phyloP scores from a whole-genome alignment of 2,888 invertebrate genomes.

The Frankliniella fusca region DNA sequence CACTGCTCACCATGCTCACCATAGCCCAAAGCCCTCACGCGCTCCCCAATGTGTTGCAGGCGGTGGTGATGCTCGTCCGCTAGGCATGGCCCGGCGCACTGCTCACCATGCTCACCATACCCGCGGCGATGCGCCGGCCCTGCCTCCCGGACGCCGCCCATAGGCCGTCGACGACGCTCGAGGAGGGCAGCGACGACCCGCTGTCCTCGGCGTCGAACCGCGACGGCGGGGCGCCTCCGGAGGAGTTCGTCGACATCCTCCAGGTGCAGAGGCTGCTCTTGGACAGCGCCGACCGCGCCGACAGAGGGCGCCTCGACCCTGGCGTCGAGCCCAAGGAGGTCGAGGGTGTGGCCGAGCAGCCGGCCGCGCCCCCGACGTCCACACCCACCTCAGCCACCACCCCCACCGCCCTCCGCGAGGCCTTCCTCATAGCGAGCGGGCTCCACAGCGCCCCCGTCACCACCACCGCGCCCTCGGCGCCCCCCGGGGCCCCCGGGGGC shows the following conservation, averaged over 20 bases:
- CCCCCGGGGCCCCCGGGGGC: neutral
- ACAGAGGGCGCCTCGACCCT: neutral
- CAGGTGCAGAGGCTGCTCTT: slow-evolving; percentile 73
- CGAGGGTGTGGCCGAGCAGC: neutral
- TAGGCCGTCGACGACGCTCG: neutral
- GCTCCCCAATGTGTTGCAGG: neutral
- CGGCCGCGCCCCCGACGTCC: neutral
- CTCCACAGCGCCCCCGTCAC: slow-evolving; percentile 16
- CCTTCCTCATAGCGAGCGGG: slow-evolving; percentile 12
- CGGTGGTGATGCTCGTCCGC: neutral
- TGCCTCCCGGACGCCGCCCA: slow-evolving; percentile 20
- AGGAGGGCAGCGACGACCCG: neutral
- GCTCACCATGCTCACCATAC: slow-evolving; percentile 17
- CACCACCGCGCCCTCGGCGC: slow-evolving; percentile 18
- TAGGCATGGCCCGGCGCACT: slow-evolving; percentile 16
- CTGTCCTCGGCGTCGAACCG: slow-evolving; percentile 40
- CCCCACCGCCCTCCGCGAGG: slow-evolving; percentile 5
- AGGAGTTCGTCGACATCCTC: slow-evolving; percentile 78
- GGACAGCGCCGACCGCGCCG: slow-evolving; percentile 43
- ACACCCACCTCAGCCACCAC: neutral
- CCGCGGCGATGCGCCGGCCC: slow-evolving; percentile 15
- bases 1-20: too few relatives aligned
- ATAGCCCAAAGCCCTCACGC: too few relatives aligned
- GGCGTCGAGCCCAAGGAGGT: neutral
- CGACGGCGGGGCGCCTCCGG: slow-evolving; percentile 43